Evolutionary conservation across 2,797 vertebrate genomes (phyloP).

Genomic region (Falco biarmicus): DNA sequence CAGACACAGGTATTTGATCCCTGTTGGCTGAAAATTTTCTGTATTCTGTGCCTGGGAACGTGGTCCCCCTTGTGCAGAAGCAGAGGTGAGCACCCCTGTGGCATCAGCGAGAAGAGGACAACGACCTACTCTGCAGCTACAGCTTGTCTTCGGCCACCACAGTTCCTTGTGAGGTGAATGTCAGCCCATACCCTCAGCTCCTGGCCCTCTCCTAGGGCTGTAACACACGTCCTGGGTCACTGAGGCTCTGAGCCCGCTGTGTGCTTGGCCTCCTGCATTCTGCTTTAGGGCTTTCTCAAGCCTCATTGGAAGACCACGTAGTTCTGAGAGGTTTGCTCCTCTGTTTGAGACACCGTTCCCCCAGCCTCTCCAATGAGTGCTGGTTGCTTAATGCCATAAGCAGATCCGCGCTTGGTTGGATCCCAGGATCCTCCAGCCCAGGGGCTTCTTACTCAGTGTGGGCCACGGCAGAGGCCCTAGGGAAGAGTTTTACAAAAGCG

Average conservation of each 20-base stretch:
- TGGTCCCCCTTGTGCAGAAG: neutral
- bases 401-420: neutral
- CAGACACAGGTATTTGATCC: neutral
- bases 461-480: neutral
- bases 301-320: neutral
- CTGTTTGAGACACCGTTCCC: neutral
- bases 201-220: neutral
- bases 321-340: neutral
- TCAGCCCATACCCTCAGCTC: neutral
- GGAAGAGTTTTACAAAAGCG: neutral
- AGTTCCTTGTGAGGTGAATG: neutral
- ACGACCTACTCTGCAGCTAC: neutral
- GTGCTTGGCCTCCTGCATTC: rapidly evolving
- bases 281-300: neutral
- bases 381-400: neutral
- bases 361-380: neutral
- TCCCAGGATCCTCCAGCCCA: neutral
- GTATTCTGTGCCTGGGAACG: neutral
- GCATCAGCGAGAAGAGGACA: neutral
- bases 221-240: neutral
- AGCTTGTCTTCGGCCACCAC: neutral
- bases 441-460: neutral
- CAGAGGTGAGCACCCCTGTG: neutral
- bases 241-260: neutral
- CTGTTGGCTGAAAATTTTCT: neutral